Conservation (phyloP, 64 coral and sea anemone genomes). For the Actinia equina region DNA sequence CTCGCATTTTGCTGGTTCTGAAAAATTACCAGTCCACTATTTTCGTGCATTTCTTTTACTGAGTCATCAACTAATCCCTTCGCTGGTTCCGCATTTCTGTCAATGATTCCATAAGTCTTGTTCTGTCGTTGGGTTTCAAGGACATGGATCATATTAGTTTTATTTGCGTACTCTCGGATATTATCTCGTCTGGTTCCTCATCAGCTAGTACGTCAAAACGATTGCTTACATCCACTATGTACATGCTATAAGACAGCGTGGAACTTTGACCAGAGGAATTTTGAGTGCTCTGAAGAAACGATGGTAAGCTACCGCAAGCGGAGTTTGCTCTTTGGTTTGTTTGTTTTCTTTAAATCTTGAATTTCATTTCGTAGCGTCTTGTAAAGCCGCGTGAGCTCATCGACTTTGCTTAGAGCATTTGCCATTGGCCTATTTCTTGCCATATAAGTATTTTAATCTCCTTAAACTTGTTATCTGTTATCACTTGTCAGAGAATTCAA, state of each 20-base stretch:
- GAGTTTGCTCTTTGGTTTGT: background rate
- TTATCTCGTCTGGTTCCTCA: too few species aligned
- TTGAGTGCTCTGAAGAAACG: background rate
- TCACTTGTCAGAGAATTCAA: background rate
- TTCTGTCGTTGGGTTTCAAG: too few species aligned
- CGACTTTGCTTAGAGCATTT: background rate
- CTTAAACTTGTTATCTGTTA: constrained; percentile 2
- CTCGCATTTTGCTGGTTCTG: background rate
- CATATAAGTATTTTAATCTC: constrained; percentile 5
- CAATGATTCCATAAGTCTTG: too few species aligned
- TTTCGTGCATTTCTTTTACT: background rate
- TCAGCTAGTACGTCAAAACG: too few species aligned
- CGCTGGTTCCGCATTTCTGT: too few species aligned
- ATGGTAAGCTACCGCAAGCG: background rate
- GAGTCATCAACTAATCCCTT: too few species aligned
- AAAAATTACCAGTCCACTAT: background rate
- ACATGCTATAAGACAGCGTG: background rate
- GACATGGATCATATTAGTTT: too few species aligned
- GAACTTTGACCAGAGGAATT: background rate
- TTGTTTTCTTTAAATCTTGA: constrained; percentile 10
- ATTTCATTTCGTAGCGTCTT: background rate
- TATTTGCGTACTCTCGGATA: too few species aligned
- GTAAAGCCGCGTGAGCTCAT: background rate
- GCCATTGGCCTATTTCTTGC: background rate
- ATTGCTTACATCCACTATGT: background rate